Percentiles rank a stretch among this genome's conserved stretches.
Conservation (phyloP, 53 echinoderm and acorn worm genomes). For the Paracentrotus lividus region DNA sequence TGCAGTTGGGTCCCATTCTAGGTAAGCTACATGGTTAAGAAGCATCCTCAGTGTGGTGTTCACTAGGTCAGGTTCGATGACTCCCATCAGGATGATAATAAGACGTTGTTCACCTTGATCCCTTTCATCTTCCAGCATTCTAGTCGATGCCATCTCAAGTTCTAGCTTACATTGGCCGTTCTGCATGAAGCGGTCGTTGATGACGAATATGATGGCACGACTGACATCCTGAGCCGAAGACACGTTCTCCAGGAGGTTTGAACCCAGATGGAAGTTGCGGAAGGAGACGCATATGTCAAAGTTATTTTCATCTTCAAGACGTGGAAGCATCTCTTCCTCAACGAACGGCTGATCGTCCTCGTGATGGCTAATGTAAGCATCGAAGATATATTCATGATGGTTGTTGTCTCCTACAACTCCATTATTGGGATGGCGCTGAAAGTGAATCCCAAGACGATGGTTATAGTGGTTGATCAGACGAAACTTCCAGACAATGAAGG, state of each 20-base stretch:
- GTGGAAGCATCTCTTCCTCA: constrained; percentile 51
- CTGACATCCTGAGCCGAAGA: constrained; percentile 54
- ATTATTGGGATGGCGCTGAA: not conserved
- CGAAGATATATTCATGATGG: constrained; percentile 56
- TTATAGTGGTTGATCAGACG: not conserved
- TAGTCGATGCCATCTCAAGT: constrained; percentile 51
- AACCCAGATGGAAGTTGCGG: constrained; percentile 58
- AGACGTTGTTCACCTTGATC: not conserved
- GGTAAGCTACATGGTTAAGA: constrained; percentile 32
- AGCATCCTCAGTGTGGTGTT: constrained; percentile 31
- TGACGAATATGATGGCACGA: constrained; percentile 36
- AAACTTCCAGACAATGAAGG: constrained; percentile 43
- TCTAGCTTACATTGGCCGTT: constrained; percentile 63
- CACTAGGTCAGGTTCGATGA: not conserved
- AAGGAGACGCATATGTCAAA: constrained; percentile 57
- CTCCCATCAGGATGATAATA: constrained; percentile 43
- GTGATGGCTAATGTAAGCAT: constrained; percentile 62
- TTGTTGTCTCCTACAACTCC: not conserved
- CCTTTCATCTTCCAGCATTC: constrained; percentile 35
- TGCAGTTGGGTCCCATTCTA: constrained; percentile 45
- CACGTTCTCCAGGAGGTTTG: constrained; percentile 54
- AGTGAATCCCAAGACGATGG: not conserved
- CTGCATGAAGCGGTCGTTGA: constrained; percentile 64
- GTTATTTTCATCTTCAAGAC: constrained; percentile 30
- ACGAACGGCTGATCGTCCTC: constrained; percentile 51